Evolutionary conservation across 2,113 vertebrate species (phyloP).

Genomic region (Motacilla alba): DNA sequence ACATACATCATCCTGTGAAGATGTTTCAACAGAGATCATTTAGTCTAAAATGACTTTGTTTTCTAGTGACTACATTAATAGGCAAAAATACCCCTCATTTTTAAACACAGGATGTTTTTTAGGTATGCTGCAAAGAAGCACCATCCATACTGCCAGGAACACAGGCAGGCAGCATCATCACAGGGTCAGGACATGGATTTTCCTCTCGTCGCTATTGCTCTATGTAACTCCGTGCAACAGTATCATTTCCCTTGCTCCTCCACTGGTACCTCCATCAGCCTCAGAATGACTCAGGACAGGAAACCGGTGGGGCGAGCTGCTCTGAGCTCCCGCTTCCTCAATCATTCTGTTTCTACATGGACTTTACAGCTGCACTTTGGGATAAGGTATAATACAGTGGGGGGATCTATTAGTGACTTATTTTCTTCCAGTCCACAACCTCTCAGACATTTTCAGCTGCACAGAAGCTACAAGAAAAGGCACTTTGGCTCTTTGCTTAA

Average conservation of each 20-base stretch:
- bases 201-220: not conserved
- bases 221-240: not conserved
- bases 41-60: not conserved
- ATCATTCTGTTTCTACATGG: accelerated
- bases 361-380: not conserved
- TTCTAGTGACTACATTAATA: not conserved
- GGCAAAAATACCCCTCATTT: not conserved
- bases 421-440: not conserved
- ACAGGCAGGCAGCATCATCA: not conserved
- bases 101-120: not conserved
- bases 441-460: not conserved
- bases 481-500: not conserved
- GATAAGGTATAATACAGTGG: not conserved
- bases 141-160: not conserved
- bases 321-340: too few species aligned
- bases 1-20: not conserved
- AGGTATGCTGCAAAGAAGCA: not conserved
- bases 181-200: not conserved
- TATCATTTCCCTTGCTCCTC: accelerated
- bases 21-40: not conserved
- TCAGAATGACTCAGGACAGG: not conserved
- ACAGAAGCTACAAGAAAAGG: not conserved
- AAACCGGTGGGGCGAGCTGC: not conserved
- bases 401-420: not conserved
- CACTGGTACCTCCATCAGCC: not conserved